phyloP scores from a whole-genome alignment of 2,888 invertebrate species.

The Podotricha telesiphe region DNA sequence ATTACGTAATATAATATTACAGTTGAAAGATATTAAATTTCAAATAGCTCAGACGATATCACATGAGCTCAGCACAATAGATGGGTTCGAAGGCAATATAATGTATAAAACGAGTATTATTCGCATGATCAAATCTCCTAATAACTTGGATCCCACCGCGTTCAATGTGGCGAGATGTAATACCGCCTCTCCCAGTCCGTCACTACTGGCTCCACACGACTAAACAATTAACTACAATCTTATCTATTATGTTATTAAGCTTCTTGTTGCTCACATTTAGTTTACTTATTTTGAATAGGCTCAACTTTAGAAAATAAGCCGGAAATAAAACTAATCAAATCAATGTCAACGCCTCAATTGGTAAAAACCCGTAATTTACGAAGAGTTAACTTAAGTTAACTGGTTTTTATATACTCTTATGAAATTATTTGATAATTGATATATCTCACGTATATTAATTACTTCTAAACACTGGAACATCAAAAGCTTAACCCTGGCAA shows the following conservation, averaged over 20 bases:
- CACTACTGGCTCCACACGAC: conserved; percentile 61
- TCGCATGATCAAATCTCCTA: conserved; percentile 81
- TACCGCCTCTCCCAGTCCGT: conserved; percentile 61
- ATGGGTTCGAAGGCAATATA: conserved; percentile 66
- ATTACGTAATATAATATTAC: conserved; percentile 36
- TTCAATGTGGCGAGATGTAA: conserved; percentile 78
- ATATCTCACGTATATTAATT: too few species aligned
- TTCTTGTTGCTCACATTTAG: conserved; percentile 27
- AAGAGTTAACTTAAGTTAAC: too few species aligned
- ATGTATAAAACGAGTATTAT: conserved; percentile 79
- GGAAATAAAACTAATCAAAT: not conserved
- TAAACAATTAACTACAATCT: conserved; percentile 54
- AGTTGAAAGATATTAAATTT: conserved; percentile 54
- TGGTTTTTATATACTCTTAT: too few species aligned
- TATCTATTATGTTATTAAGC: conserved; percentile 47
- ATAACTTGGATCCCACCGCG: conserved; percentile 81
- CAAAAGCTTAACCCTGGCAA: too few species aligned
- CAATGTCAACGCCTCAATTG: not conserved
- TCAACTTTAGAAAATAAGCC: not conserved
- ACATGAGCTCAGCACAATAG: conserved; percentile 63
- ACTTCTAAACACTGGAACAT: too few species aligned
- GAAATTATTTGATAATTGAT: too few species aligned
- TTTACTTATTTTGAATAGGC: not conserved
- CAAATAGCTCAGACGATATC: conserved; percentile 62
- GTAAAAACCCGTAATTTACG: too few species aligned